These are phyloP conservation scores for Phyllostomus discolor DNA, from an alignment of 2,113 vertebrate genomes.

Conservation along the genomic window DNA sequence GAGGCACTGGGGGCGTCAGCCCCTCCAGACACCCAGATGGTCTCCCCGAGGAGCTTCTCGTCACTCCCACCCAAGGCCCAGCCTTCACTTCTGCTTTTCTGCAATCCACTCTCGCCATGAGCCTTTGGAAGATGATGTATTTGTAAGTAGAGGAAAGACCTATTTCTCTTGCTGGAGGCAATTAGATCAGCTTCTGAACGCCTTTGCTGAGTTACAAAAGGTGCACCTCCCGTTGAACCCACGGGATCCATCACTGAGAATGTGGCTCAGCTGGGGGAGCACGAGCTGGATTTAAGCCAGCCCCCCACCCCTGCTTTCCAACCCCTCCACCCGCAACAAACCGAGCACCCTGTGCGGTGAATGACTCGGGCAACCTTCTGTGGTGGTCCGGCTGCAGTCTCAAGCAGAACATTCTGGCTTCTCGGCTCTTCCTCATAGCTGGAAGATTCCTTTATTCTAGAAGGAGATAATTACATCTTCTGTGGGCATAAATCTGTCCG, in stretches of 20 bases:
- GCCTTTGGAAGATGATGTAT: not conserved
- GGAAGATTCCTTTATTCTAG: slow-evolving; percentile 5
- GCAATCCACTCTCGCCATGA: not conserved
- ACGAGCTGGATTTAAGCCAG: not conserved
- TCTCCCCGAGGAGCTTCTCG: not conserved
- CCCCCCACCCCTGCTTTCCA: too few species aligned
- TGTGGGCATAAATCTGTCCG: not conserved
- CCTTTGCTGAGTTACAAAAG: not conserved
- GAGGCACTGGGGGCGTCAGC: not conserved
- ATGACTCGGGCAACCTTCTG: not conserved
- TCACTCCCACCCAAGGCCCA: rapidly evolving
- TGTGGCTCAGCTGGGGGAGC: not conserved
- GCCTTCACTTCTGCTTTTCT: not conserved
- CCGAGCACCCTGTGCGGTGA: not conserved
- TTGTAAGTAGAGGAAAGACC: not conserved
- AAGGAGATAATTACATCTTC: not conserved
- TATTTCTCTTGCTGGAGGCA: not conserved
- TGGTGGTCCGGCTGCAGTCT: not conserved
- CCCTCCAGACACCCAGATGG: not conserved
- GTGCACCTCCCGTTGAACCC: not conserved
- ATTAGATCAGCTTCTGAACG: too few species aligned
- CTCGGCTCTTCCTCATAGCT: not conserved
- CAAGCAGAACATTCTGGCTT: not conserved
- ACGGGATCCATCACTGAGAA: not conserved
- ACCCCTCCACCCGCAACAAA: too few species aligned